Percentiles rank a stretch among this genome's conserved stretches.
These are phyloP conservation scores for Mandrillus leucophaeus DNA, from an alignment of 2,113 vertebrate genomes.

Conservation along the genomic window DNA sequence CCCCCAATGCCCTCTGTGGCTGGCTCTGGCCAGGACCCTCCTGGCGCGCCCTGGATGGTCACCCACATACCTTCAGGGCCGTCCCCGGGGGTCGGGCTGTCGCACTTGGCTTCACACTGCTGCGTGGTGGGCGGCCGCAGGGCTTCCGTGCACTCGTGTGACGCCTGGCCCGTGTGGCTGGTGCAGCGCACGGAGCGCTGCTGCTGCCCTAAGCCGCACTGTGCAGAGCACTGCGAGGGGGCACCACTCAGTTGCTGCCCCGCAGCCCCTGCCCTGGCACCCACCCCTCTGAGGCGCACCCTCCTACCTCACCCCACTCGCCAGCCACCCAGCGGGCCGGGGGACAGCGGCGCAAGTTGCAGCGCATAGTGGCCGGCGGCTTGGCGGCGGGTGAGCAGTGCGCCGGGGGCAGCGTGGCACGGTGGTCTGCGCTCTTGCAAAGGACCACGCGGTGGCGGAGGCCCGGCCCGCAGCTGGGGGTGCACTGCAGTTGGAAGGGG, in stretches of 20 bases:
- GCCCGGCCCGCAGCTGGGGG: slow-evolving; percentile 95
- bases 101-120: slow-evolving; percentile 96
- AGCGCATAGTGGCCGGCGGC: slow-evolving; percentile 95
- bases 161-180: slow-evolving; percentile 90
- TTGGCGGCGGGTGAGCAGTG: slow-evolving; percentile 90
- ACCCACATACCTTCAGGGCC: slow-evolving; percentile 91
- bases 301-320: slow-evolving; percentile 95
- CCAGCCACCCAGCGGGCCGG: slow-evolving; percentile 93
- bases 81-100: slow-evolving; percentile 88
- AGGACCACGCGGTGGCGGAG: slow-evolving; percentile 94
- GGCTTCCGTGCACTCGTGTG: slow-evolving; percentile 90
- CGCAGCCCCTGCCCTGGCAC: neutral
- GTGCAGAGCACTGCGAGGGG: slow-evolving; percentile 91
- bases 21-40: neutral
- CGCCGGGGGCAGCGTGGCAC: slow-evolving; percentile 86
- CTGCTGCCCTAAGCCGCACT: slow-evolving; percentile 94
- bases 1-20: neutral
- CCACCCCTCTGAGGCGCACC: neutral
- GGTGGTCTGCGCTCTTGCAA: slow-evolving; percentile 94
- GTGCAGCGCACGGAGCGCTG: slow-evolving; percentile 94
- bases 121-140: slow-evolving; percentile 90
- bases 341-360: slow-evolving; percentile 96
- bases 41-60: neutral
- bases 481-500: slow-evolving; percentile 87
- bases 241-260: rapidly evolving